Evolutionary conservation across 2,797 vertebrate genomes (phyloP).

Genomic region (Sebastes hopkinsi): DNA sequence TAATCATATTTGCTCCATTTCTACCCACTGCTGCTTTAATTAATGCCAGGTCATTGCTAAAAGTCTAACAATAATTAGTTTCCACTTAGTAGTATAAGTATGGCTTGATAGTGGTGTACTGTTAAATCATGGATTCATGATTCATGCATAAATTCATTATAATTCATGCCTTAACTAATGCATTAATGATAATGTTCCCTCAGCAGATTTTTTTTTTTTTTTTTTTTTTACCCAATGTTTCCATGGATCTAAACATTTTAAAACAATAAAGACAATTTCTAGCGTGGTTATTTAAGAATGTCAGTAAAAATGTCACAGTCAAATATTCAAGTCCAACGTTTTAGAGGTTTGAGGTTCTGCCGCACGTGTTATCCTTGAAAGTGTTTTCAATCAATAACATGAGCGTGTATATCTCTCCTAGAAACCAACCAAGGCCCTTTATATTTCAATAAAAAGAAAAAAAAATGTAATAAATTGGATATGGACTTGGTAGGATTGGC

Average conservation of each 20-base stretch:
- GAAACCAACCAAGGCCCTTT: conserved; percentile 16
- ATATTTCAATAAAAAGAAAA: conserved; percentile 12
- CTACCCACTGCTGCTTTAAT: not conserved
- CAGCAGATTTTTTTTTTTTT: not conserved
- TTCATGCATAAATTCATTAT: not conserved
- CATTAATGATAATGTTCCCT: not conserved
- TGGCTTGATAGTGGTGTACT: not conserved
- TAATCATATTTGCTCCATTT: too few species aligned
- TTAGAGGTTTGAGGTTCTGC: not conserved
- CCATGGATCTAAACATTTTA: not conserved
- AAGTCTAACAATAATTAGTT: not conserved
- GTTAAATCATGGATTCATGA: not conserved
- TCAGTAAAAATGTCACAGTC: not conserved
- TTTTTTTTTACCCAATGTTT: not conserved
- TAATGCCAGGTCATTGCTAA: not conserved
- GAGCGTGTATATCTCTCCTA: not conserved
- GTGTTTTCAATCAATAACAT: conserved; percentile 14
- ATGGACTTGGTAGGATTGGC: not conserved
- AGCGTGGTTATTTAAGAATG: not conserved
- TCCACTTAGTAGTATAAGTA: not conserved
- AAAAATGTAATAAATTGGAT: conserved; percentile 9
- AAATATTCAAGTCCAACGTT: not conserved
- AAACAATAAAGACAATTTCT: not conserved
- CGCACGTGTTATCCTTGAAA: conserved; percentile 11
- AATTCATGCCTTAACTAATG: not conserved